Evolutionary conservation across 2,113 vertebrate genomes (phyloP).

Genomic region (Neolamprologus brichardi): DNA sequence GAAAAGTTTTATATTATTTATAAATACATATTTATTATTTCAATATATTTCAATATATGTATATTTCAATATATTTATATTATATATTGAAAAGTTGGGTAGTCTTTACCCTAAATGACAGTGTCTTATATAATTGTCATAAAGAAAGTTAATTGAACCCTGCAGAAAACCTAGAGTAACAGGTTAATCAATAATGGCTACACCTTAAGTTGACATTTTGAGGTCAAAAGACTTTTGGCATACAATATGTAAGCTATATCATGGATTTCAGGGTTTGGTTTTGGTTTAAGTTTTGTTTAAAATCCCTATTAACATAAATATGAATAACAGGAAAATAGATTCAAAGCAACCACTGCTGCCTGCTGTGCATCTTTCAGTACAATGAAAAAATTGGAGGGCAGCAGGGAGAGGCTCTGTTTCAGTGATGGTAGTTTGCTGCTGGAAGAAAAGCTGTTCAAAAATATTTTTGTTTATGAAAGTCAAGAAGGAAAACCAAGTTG

Average conservation of each 20-base stretch:
- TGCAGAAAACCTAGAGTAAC: neutral
- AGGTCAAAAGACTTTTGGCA: neutral
- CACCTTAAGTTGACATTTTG: neutral
- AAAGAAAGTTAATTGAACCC: neutral
- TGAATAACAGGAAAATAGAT: neutral
- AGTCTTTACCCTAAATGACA: neutral
- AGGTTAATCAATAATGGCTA: neutral
- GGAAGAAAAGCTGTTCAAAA: neutral
- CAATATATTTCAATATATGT: neutral
- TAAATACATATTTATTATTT: neutral
- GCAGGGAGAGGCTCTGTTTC: neutral
- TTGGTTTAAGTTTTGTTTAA: neutral
- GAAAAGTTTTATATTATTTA: neutral
- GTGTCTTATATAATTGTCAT: neutral
- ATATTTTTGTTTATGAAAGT: neutral
- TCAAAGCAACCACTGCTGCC: neutral
- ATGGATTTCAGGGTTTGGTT: neutral
- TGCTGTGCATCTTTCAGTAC: neutral
- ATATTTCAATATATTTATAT: neutral
- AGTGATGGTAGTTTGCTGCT: neutral
- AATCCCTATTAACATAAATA: neutral
- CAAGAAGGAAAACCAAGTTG: neutral
- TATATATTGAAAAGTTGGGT: neutral
- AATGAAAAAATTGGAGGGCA: neutral
- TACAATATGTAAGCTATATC: neutral